Base-by-base conservation (phyloP, 2,888 invertebrate genomes). In the Parnassius glacialis region DNA sequence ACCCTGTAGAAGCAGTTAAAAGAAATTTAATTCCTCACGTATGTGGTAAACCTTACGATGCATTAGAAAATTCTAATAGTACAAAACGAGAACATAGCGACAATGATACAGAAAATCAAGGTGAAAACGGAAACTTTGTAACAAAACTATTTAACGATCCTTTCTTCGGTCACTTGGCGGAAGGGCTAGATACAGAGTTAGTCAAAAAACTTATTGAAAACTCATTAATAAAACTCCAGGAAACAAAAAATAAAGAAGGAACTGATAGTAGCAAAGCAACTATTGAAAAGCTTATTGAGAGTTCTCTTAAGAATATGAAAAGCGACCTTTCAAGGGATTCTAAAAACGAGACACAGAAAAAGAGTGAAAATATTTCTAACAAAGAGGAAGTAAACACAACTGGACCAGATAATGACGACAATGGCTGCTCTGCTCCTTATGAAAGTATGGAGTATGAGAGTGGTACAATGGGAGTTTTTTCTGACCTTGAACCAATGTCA, bases 1-100 rank as follows among this genome's bases (percentile, higher is more conserved):
- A 96, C 84, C 96, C 96, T 0, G 95, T 96, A 10, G 95, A 95
- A 92, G 96, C 96, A 13, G 94, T 95, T 3, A 93, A 93, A 74
- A 91, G 94, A 70, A 95, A 96, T 82, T 87, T 95, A 67, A 94
- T 96, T 74, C 95, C 96, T 52, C 95, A 95, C 78, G 94, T 96
- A 59, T 96, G 96, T 83, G 95, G 95, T 42, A 94, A 94, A 81
- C 86, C 76, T 74, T 84, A 89, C 83, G 67, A 75, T 44, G 45
- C 42, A 10, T 54, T 51, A 51, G 52, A 59, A 43, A 61, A 77
- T 82, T 76, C 70, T 64, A 66, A 64, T 50, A 65, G 59, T 43
- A 66, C 64, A 44, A 68, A 67, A 47, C 68, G 71, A 62, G 68
- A 65, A 41, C 62, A 53, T 57, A 63, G 61, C 16, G 64, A 60